A percentile compares a stretch with the other conserved stretches of the same genome.
These are phyloP conservation scores for Tanypteryx hageni DNA, from an alignment of 2,888 invertebrate species.

Conservation along the genomic window DNA sequence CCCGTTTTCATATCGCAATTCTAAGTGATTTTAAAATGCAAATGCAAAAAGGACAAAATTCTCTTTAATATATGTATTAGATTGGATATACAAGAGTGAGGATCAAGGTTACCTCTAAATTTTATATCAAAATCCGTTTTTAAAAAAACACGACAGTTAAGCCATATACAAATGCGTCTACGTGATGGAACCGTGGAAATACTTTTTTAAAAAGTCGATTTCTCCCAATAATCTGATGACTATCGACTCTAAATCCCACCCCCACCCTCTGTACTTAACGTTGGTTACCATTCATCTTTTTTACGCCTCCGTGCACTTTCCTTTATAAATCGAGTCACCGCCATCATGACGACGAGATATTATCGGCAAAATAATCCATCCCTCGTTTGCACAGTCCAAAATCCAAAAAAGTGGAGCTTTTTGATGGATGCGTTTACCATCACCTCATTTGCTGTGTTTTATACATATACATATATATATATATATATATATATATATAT, in stretches of 20 bases:
- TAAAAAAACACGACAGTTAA: too few relatives aligned
- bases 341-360: neutral
- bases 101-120: too few relatives aligned
- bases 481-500: neutral
- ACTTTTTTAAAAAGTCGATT: neutral
- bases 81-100: too few relatives aligned
- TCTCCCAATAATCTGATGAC: neutral
- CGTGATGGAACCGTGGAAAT: neutral
- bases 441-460: neutral
- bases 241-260: neutral
- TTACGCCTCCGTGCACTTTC: too few relatives aligned
- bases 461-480: neutral
- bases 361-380: conserved; percentile 51
- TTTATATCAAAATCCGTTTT: too few relatives aligned
- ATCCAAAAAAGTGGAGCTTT: neutral
- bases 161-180: too few relatives aligned
- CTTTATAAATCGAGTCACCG: conserved; percentile 1
- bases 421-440: conserved; percentile 19
- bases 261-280: neutral
- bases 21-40: too few relatives aligned
- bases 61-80: too few relatives aligned
- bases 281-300: neutral
- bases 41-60: too few relatives aligned
- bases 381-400: conserved; percentile 48
- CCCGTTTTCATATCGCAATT: too few relatives aligned